Evolutionary conservation across 2,888 invertebrate species (phyloP).

Genomic region (Tolmerus cingulatus): DNA sequence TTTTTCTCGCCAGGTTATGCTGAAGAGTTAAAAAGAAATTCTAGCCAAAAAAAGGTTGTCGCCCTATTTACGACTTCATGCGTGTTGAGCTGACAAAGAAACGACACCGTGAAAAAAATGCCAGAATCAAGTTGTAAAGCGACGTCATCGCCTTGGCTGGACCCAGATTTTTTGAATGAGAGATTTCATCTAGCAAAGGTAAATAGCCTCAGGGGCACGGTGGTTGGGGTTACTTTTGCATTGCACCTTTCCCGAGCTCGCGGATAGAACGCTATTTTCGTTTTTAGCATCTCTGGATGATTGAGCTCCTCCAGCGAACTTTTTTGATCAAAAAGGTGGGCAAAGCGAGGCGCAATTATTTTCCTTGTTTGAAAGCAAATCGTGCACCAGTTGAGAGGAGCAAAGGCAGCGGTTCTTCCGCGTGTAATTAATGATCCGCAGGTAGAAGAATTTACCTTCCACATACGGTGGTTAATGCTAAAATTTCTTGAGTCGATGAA

Average conservation of each 20-base stretch:
- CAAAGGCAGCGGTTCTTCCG: background rate
- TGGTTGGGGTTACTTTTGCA: background rate
- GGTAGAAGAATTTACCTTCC: background rate
- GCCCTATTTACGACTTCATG: background rate
- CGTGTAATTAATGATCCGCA: background rate
- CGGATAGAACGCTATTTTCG: background rate
- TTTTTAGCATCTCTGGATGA: background rate
- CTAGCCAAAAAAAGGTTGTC: background rate
- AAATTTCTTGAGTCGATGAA: background rate
- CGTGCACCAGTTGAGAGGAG: background rate
- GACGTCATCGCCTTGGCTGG: background rate
- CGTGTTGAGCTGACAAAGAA: background rate
- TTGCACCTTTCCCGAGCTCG: background rate
- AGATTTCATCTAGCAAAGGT: background rate
- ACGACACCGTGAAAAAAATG: background rate
- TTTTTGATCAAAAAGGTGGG: background rate
- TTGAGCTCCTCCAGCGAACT: background rate
- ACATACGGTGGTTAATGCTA: background rate
- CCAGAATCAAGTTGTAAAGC: background rate
- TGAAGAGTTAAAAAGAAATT: background rate
- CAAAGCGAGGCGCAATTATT: background rate
- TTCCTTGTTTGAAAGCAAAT: background rate
- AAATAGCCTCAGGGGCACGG: background rate
- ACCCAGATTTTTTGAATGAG: background rate
- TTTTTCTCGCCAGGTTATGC: background rate